These are phyloP conservation scores for Agonopterix heracliana DNA, from an alignment of 2,888 invertebrate genomes.

Conservation along the genomic window DNA sequence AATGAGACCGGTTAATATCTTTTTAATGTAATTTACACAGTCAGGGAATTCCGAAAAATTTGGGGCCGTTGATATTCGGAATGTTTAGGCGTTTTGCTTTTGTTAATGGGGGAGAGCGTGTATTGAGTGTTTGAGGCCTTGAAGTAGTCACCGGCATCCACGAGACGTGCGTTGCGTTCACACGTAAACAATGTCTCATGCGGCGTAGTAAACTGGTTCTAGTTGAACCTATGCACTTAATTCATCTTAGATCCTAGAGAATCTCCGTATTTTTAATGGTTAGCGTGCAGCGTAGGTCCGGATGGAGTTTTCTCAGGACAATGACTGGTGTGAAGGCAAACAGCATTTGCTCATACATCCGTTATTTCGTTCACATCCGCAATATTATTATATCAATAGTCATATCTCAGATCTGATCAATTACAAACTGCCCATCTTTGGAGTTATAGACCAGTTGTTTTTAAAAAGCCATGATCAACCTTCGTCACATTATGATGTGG, in stretches of 20 bases:
- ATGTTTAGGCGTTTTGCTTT: conserved; percentile 1
- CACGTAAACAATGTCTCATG: conserved; percentile 51
- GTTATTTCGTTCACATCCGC: conserved; percentile 1
- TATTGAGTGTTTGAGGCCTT: conserved; percentile 45
- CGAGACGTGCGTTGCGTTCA: conserved; percentile 22
- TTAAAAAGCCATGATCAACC: no score
- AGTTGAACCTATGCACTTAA: conserved; percentile 27
- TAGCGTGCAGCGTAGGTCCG: conserved; percentile 1
- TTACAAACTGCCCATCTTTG: background rate
- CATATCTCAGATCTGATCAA: background rate
- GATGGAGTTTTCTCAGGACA: conserved; percentile 8
- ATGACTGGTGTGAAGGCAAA: conserved; percentile 7
- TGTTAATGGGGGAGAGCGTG: background rate
- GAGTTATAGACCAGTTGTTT: no score
- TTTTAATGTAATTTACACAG: conserved; percentile 35
- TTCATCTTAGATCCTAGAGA: conserved; percentile 50
- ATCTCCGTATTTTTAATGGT: conserved; percentile 40
- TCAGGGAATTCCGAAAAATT: conserved; percentile 30
- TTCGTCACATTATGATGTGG: no score
- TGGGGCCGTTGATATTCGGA: conserved; percentile 2
- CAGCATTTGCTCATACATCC: conserved; percentile 1
- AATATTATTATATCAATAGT: background rate
- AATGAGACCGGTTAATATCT: conserved; percentile 26
- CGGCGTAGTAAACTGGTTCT: conserved; percentile 39
- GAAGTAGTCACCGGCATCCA: conserved; percentile 15